Conservation (phyloP, 2,797 vertebrate genomes). For the Astyanax mexicanus region DNA sequence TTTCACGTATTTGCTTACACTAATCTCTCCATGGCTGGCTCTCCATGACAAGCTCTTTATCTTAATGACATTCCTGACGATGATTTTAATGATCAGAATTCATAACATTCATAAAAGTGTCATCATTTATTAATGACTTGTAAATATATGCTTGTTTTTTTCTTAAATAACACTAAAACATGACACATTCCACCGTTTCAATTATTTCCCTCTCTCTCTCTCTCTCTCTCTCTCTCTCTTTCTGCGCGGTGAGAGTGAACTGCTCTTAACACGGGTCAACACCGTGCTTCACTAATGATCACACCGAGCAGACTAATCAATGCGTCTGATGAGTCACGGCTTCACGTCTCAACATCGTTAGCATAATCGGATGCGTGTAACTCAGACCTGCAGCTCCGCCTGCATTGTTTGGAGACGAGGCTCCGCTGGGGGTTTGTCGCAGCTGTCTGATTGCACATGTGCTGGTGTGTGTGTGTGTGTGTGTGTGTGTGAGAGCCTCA, state of each 20-base stretch:
- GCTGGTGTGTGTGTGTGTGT: not conserved
- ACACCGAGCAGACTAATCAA: not conserved
- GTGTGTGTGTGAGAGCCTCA: not conserved
- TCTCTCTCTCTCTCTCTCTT: too few relatives aligned
- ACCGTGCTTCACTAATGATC: not conserved
- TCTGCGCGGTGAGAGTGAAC: conserved; percentile 2
- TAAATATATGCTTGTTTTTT: not conserved
- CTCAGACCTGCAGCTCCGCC: not conserved
- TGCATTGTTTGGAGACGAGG: not conserved
- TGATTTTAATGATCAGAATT: not conserved
- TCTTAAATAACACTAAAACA: not conserved
- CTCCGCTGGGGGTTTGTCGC: not conserved
- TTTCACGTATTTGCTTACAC: too few relatives aligned
- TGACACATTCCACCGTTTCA: conserved; percentile 2
- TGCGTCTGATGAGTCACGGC: conserved; percentile 8
- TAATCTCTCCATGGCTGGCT: too few relatives aligned
- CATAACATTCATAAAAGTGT: not conserved
- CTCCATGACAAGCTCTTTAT: too few relatives aligned
- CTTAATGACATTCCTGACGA: not conserved
- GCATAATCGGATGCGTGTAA: conserved; percentile 16
- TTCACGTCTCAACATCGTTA: not conserved
- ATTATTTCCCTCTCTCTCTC: conserved; percentile 1
- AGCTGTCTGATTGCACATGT: not conserved
- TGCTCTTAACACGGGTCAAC: not conserved
- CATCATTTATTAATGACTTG: not conserved